Conservation (phyloP, 1,140 invertebrate genomes). For the Pararge aegeria region DNA sequence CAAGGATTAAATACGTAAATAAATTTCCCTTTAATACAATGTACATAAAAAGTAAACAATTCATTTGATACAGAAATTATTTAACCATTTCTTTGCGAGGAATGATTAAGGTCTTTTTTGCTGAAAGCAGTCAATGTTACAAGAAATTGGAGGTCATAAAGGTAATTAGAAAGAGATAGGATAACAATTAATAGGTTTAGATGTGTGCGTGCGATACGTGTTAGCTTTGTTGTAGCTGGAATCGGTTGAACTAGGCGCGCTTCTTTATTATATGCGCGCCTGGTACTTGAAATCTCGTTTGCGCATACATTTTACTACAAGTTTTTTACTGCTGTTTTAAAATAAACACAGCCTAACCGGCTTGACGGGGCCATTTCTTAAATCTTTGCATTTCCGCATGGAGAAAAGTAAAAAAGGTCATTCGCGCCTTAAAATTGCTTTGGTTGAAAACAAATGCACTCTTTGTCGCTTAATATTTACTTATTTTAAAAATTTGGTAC, state of each 20-base stretch:
- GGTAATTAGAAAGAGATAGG: constrained; percentile 51
- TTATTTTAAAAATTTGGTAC: background rate
- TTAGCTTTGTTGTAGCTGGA: constrained; percentile 23
- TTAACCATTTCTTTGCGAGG: background rate
- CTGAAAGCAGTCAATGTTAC: background rate
- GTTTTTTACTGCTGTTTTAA: constrained; percentile 64
- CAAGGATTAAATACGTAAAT: constrained; percentile 24
- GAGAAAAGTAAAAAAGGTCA: constrained; percentile 71
- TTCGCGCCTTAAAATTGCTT: constrained; percentile 64
- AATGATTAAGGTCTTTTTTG: background rate
- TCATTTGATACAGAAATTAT: constrained; percentile 24
- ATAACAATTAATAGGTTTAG: constrained; percentile 47
- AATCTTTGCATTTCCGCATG: constrained; percentile 75
- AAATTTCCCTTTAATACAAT: constrained; percentile 22
- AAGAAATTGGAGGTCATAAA: constrained; percentile 35
- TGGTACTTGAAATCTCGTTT: constrained; percentile 73
- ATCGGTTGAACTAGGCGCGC: constrained; percentile 55
- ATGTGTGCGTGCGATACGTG: constrained; percentile 58
- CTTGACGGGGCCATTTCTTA: constrained; percentile 65
- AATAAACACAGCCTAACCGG: constrained; percentile 62
- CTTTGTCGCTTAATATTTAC: constrained; percentile 34
- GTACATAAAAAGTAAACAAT: background rate
- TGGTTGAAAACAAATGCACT: constrained; percentile 51
- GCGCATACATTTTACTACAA: constrained; percentile 73
- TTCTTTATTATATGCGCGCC: constrained; percentile 57